These are phyloP conservation scores for Sula dactylatra DNA, from an alignment of 2,113 vertebrate species.

Conservation along the genomic window DNA sequence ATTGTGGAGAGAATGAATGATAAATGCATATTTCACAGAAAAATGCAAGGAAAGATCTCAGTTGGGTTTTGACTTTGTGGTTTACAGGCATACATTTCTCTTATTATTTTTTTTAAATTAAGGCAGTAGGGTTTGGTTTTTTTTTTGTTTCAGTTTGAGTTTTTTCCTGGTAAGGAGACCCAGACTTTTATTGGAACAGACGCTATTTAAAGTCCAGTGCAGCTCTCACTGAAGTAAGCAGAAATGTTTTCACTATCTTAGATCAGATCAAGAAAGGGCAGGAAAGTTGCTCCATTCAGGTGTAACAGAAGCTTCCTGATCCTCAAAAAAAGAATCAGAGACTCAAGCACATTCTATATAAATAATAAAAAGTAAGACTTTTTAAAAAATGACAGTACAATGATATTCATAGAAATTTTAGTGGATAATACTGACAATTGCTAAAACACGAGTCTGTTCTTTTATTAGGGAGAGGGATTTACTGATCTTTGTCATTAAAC, in stretches of 20 bases:
- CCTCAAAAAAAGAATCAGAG: not conserved
- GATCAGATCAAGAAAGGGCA: not conserved
- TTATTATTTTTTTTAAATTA: not conserved
- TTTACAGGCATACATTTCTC: not conserved
- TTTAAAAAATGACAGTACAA: not conserved
- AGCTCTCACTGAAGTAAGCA: not conserved
- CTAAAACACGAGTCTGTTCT: not conserved
- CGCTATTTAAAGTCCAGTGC: not conserved
- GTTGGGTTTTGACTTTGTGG: not conserved
- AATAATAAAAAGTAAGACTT: not conserved
- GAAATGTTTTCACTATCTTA: not conserved
- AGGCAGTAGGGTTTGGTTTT: not conserved
- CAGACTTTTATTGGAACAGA: not conserved
- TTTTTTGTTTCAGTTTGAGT: too few species aligned
- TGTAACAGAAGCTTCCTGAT: not conserved
- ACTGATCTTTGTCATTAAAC: not conserved
- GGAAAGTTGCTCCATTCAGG: not conserved
- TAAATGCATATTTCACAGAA: not conserved
- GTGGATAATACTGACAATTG: not conserved
- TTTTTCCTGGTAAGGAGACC: not conserved
- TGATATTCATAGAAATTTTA: not conserved
- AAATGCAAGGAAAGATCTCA: not conserved
- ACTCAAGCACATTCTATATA: not conserved
- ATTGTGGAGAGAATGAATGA: not conserved
- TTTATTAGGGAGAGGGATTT: not conserved